A percentile compares a stretch with the other conserved stretches of the same genome.
These are phyloP conservation scores for Atta colombica DNA, from an alignment of 1,140 invertebrate genomes.

Conservation along the genomic window DNA sequence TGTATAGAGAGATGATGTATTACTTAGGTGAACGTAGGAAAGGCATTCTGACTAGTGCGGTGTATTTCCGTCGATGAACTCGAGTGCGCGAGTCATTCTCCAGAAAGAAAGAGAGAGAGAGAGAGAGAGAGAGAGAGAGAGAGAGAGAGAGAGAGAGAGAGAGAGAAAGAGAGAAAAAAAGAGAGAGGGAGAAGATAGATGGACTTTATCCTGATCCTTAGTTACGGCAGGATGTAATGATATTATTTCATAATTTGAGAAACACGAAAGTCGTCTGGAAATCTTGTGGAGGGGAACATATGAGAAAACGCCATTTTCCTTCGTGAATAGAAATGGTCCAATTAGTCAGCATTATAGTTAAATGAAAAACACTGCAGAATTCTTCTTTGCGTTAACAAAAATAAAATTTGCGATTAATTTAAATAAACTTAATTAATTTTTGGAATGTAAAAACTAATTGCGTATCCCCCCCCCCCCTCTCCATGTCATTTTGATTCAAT, in stretches of 20 bases:
- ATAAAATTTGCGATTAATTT: background rate
- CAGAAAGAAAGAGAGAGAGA: conserved; percentile 7
- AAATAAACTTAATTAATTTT: background rate
- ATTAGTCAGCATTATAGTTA: background rate
- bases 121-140: background rate
- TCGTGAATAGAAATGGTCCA: background rate
- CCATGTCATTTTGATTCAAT: background rate
- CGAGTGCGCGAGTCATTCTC: conserved; percentile 58
- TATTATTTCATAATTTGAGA: background rate
- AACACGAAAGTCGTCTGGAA: background rate
- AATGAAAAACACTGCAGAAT: background rate
- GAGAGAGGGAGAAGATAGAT: conserved; percentile 6
- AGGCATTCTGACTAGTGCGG: conserved; percentile 58
- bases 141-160: background rate
- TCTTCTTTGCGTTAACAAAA: background rate
- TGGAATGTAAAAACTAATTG: background rate
- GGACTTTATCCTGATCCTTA: conserved; percentile 65
- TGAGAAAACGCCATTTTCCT: background rate
- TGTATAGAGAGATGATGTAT: conserved; percentile 27
- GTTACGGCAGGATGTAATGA: conserved; percentile 39
- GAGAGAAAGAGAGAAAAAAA: conserved; percentile 2
- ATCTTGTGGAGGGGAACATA: background rate
- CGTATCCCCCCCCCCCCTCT: no score
- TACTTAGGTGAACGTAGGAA: conserved; percentile 51
- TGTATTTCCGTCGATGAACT: conserved; percentile 71